Base-by-base conservation (phyloP, 53 echinoderm and acorn worm genomes). In the Temnopleurus reevesii region DNA sequence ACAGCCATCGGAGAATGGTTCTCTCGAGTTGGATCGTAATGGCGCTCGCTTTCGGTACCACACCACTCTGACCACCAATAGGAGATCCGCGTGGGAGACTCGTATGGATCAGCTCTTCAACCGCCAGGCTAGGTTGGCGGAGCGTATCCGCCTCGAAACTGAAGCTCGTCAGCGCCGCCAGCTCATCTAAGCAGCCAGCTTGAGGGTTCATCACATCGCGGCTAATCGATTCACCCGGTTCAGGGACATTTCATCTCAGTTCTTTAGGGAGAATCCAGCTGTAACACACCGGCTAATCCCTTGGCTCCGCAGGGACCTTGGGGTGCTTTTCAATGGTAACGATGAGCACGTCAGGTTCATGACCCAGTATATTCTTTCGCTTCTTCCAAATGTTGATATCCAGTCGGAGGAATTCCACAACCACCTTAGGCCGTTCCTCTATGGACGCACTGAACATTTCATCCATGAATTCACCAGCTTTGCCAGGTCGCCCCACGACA, bases 391-490 rank as follows among this genome's bases (percentile, higher is more conserved):
- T 23, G 91, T 99, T 18, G 96, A 96, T 35, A 94, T 99, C 34
- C 93, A 96, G 59, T 93, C 92, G 41, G 94, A 96, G 63, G 99
- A 96, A 80, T 99, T 99, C 81, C 93, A 92, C 81, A 90, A 93
- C 27, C 92, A 91, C 33, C 65, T 99, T 41, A 90, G 94, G n/a
- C 94, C 95, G 2, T 99, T 99, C 76, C 80, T 99, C 38, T 94
- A 96, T 51, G 91, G 89, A 55, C 93, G 91, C n/a, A 94, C 94
- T 34, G 99, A 99, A 77, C 99, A 99, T 61, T 99, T 99, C 71
- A 91, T 99, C 57, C 95, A 96, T 55, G 99, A 99, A 84, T 91
- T 99, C 61, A 94, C 94, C 53, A 94, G 90, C 89, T 99, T 96
- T 93, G 95, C 96, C 6, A 81, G 94, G 1, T 99, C 99, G 3